Percentiles rank a stretch among this genome's conserved stretches.
Evolutionary conservation across 1,140 invertebrate genomes (phyloP).

Genomic region (Trichonephila clavipes): DNA sequence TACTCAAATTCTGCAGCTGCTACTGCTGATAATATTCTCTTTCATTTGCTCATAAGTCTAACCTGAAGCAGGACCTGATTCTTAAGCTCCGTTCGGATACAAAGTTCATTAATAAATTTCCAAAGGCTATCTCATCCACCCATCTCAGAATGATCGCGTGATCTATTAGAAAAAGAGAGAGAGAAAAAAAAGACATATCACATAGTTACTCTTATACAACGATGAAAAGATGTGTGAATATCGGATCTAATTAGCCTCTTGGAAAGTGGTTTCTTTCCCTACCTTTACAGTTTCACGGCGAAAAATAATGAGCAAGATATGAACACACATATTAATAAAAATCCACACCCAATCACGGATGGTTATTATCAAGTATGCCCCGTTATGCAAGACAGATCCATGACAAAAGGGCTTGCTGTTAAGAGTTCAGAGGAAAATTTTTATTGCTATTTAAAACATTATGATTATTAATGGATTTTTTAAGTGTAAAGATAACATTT

Average conservation of each 20-base stretch:
- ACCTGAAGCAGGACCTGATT: not conserved
- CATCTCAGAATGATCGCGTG: constrained; percentile 19
- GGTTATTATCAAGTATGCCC: not conserved
- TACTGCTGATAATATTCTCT: too few relatives aligned
- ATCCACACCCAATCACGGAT: constrained; percentile 29
- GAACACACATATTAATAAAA: constrained; percentile 42
- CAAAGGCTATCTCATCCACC: constrained; percentile 38
- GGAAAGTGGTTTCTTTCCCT: not conserved
- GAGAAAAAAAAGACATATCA: not conserved
- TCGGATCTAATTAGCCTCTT: constrained; percentile 28
- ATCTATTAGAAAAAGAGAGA: constrained; percentile 14
- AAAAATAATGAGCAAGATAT: constrained; percentile 27
- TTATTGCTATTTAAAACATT: constrained; percentile 9
- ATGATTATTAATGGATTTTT: not conserved
- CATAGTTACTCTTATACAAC: not conserved
- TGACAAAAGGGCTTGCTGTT: not conserved
- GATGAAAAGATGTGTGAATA: constrained; percentile 40
- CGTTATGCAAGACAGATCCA: not conserved
- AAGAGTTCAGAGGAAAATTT: not conserved
- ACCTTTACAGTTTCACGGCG: constrained; percentile 36
- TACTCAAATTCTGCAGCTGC: too few relatives aligned
- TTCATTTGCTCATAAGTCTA: too few relatives aligned
- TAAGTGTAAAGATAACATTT: not conserved
- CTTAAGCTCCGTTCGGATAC: not conserved
- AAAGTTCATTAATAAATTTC: constrained; percentile 25